These are phyloP conservation scores for Cotesia glomerata DNA, from an alignment of 1,140 invertebrate genomes.

Conservation along the genomic window DNA sequence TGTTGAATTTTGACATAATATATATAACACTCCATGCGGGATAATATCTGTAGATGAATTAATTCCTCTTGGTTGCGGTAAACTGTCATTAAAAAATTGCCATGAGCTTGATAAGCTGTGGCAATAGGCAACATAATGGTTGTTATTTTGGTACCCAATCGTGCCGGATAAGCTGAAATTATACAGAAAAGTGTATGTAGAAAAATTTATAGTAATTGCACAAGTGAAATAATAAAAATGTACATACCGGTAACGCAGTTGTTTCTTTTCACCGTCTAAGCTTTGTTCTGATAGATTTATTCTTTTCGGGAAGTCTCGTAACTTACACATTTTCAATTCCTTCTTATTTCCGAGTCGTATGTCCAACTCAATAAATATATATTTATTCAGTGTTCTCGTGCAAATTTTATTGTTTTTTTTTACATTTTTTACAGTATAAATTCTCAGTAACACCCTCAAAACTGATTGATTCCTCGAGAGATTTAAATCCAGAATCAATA, in stretches of 20 bases:
- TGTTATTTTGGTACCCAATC: neutral
- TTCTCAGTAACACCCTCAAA: neutral
- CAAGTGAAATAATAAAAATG: neutral
- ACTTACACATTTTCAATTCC: neutral
- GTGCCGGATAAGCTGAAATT: neutral
- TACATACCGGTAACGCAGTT: neutral
- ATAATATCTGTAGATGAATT: neutral
- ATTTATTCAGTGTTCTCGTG: neutral
- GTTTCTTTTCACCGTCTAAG: neutral
- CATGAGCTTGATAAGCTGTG: neutral
- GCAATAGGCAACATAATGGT: neutral
- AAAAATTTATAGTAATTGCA: neutral
- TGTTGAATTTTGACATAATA: neutral
- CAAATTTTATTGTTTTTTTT: neutral
- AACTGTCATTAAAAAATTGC: neutral
- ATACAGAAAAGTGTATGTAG: neutral
- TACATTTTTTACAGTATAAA: neutral
- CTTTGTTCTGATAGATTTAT: neutral
- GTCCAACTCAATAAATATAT: neutral
- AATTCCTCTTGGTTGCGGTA: neutral
- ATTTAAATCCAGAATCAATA: neutral
- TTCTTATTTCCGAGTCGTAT: neutral
- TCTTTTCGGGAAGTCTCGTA: neutral
- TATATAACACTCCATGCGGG: neutral
- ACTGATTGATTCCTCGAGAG: neutral